phyloP scores from a whole-genome alignment of 2,113 vertebrate genomes.

The Brachypteracias leptosomus region DNA sequence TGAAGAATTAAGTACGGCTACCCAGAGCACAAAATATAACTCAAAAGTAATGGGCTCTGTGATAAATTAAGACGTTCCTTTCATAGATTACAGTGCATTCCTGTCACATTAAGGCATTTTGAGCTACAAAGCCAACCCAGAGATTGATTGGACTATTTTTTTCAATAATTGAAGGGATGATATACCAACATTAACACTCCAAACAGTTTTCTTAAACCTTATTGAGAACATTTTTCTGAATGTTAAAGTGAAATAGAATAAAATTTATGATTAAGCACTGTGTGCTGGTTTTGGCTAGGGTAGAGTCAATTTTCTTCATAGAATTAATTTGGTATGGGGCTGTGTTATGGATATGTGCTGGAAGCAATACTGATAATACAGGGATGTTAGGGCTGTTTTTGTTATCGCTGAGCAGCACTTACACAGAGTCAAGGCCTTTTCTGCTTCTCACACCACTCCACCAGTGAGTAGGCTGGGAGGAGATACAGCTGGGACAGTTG shows the following conservation, averaged over 20 bases:
- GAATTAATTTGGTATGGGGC: too few species aligned
- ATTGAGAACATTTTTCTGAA: slow-evolving; percentile 9
- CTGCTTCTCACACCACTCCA: background rate
- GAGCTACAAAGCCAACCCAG: slow-evolving; percentile 7
- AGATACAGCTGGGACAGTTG: too few species aligned
- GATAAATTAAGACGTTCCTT: slow-evolving; percentile 55
- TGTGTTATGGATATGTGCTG: background rate
- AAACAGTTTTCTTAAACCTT: background rate
- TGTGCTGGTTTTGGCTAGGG: background rate
- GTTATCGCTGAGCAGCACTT: background rate
- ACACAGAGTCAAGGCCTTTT: background rate
- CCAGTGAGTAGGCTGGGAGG: background rate
- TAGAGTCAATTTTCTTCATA: background rate
- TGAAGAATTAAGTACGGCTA: slow-evolving; percentile 39
- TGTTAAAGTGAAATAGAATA: slow-evolving; percentile 24
- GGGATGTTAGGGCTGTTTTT: background rate
- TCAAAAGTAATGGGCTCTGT: slow-evolving; percentile 56
- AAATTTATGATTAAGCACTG: background rate
- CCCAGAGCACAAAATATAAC: slow-evolving; percentile 54
- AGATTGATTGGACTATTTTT: slow-evolving; percentile 29
- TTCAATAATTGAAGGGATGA: slow-evolving; percentile 15
- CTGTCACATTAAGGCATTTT: slow-evolving; percentile 39
- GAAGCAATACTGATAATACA: background rate
- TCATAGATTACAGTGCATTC: slow-evolving; percentile 27
- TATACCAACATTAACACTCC: slow-evolving; percentile 4